A percentile compares a stretch with the other conserved stretches of the same genome.
Conservation (phyloP, 2,113 vertebrate species). For the Dipodomys ordii region DNA sequence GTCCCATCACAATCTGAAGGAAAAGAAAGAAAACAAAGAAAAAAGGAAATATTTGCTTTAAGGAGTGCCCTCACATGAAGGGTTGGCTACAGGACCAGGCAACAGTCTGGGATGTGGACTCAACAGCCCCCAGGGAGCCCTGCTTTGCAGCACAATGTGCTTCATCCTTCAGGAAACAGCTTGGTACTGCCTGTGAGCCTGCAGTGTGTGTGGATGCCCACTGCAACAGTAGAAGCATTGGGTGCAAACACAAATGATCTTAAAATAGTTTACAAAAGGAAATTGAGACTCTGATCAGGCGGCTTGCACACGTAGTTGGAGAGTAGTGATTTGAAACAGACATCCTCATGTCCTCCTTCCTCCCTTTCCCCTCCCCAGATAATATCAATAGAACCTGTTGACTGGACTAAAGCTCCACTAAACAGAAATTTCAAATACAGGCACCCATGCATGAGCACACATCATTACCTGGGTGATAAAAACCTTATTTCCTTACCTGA, state of each 20-base stretch:
- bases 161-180: not conserved
- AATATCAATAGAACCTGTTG: not conserved
- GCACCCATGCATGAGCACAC: not conserved
- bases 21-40: not conserved
- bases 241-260: not conserved
- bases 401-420: not conserved
- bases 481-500: not conserved
- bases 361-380: too few relatives aligned
- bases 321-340: constrained; percentile 8
- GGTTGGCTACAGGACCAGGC: not conserved
- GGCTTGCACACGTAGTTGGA: not conserved
- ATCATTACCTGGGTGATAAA: not conserved
- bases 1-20: constrained; percentile 34
- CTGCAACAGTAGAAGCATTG: not conserved
- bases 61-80: not conserved
- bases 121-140: not conserved
- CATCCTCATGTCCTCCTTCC: not conserved
- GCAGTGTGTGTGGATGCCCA: not conserved
- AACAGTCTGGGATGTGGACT: not conserved
- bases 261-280: not conserved
- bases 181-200: not conserved
- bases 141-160: not conserved
- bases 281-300: not conserved
- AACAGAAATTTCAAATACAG: not conserved
- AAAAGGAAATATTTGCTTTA: constrained; percentile 12